A percentile compares a stretch with the other conserved stretches of the same genome.
phyloP scores from a whole-genome alignment of 2,113 vertebrate species.

The Dicrurus megarhynchus region DNA sequence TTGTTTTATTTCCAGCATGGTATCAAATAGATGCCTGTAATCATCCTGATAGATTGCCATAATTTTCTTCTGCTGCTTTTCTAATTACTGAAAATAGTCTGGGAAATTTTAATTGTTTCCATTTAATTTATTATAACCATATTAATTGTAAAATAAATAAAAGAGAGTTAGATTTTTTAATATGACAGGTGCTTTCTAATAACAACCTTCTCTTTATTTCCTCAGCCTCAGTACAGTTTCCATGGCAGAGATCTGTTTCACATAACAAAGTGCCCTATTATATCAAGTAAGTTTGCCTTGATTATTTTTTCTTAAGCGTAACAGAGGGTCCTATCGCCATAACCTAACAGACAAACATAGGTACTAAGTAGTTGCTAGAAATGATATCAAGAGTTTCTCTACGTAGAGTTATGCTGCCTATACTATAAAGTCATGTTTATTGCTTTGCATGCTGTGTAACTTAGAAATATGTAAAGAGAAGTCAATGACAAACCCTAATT shows the following conservation, averaged over 20 bases:
- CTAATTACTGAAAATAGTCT: slow-evolving; percentile 19
- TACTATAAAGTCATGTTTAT: neutral
- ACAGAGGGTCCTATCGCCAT: neutral
- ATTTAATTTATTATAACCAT: neutral
- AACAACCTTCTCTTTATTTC: slow-evolving; percentile 45
- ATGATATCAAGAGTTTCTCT: neutral
- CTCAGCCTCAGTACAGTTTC: slow-evolving; percentile 90
- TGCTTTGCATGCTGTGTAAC: neutral
- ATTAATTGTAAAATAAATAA: slow-evolving; percentile 19
- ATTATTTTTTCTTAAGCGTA: neutral
- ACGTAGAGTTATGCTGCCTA: neutral
- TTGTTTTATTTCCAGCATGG: slow-evolving; percentile 12
- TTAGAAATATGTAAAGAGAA: neutral
- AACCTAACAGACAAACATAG: neutral
- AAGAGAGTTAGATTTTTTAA: neutral
- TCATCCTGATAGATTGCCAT: neutral
- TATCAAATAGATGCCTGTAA: neutral
- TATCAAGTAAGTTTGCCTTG: slow-evolving; percentile 88
- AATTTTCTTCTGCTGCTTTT: neutral
- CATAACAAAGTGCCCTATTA: slow-evolving; percentile 95
- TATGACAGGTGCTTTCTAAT: neutral
- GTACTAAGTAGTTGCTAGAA: neutral
- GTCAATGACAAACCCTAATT: neutral
- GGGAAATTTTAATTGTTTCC: neutral
- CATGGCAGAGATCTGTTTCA: slow-evolving; percentile 89